A percentile compares a stretch with the other conserved stretches of the same genome.
phyloP scores from a whole-genome alignment of 2,797 vertebrate genomes.

The Enoplosus armatus region DNA sequence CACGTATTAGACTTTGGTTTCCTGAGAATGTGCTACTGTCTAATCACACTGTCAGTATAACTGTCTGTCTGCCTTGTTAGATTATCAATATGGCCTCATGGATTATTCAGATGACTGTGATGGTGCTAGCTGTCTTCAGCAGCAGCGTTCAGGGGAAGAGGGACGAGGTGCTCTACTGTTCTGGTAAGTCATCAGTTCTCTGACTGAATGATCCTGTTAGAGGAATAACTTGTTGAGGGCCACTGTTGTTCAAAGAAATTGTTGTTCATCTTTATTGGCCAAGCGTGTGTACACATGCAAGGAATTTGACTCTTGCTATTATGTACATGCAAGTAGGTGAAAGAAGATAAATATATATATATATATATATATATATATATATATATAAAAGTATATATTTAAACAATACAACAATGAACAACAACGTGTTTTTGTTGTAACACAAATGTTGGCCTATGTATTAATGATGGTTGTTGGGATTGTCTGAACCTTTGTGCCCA shows the following conservation, averaged over 20 bases:
- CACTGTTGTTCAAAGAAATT: constrained; percentile 1
- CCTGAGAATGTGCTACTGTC: background rate
- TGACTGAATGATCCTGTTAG: background rate
- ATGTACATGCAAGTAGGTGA: too few species aligned
- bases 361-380: too few species aligned
- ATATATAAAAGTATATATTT: too few species aligned
- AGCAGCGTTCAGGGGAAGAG: constrained; percentile 67
- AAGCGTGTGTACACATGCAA: too few species aligned
- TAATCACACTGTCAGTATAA: background rate
- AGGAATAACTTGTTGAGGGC: background rate
- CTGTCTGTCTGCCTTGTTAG: constrained; percentile 44
- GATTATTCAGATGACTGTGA: constrained; percentile 59
- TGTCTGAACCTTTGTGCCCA: too few species aligned
- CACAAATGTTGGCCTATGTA: too few species aligned
- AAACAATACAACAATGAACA: too few species aligned
- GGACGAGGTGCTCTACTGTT: constrained; percentile 80
- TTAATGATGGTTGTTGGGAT: too few species aligned
- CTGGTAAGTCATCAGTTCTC: constrained; percentile 72
- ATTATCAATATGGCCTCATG: constrained; percentile 69
- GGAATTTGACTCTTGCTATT: too few species aligned
- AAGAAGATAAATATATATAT: too few species aligned
- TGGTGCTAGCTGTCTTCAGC: constrained; percentile 60
- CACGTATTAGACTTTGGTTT: background rate
- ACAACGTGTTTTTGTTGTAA: too few species aligned
- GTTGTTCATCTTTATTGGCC: too few species aligned